Percentiles rank a stretch among this genome's conserved stretches.
Evolutionary conservation across 2,797 vertebrate genomes (phyloP).

Genomic region (Erpetoichthys calabaricus): DNA sequence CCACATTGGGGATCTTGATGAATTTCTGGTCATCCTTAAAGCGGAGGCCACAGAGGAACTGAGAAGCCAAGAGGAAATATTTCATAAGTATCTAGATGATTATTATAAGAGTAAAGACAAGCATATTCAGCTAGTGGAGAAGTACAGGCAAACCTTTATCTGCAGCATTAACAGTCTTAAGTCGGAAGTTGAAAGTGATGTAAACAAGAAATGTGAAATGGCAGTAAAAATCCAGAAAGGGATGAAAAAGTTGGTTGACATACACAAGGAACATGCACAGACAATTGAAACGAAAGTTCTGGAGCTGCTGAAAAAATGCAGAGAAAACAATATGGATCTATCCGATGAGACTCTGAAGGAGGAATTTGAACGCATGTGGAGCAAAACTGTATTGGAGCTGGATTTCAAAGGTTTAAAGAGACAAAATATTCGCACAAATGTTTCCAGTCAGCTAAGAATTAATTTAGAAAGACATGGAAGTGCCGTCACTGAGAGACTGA

Average conservation of each 20-base stretch:
- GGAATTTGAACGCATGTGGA: constrained; percentile 31
- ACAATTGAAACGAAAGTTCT: constrained; percentile 26
- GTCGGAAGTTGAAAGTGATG: constrained; percentile 19
- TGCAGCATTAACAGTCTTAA: constrained; percentile 14
- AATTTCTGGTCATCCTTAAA: not conserved
- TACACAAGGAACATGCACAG: constrained; percentile 14
- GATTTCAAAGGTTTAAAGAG: constrained; percentile 11
- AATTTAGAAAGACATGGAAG: not conserved
- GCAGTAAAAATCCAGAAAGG: constrained; percentile 7
- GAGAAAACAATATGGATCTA: not conserved
- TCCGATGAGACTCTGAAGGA: constrained; percentile 9
- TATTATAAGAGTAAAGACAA: constrained; percentile 26
- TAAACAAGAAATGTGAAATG: constrained; percentile 4
- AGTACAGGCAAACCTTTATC: constrained; percentile 28
- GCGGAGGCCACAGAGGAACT: not conserved
- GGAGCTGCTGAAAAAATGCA: constrained; percentile 19
- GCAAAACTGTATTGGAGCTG: not conserved
- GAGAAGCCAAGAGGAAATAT: not conserved
- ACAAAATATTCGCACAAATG: constrained; percentile 2
- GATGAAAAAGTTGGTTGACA: constrained; percentile 12
- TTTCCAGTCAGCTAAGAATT: constrained; percentile 8
- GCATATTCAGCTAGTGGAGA: constrained; percentile 29
- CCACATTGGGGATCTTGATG: not conserved
- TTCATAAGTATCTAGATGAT: constrained; percentile 2
- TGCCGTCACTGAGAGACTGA: constrained; percentile 3